Base-by-base conservation (phyloP, 2,888 invertebrate genomes). In the Adelphocoris suturalis region DNA sequence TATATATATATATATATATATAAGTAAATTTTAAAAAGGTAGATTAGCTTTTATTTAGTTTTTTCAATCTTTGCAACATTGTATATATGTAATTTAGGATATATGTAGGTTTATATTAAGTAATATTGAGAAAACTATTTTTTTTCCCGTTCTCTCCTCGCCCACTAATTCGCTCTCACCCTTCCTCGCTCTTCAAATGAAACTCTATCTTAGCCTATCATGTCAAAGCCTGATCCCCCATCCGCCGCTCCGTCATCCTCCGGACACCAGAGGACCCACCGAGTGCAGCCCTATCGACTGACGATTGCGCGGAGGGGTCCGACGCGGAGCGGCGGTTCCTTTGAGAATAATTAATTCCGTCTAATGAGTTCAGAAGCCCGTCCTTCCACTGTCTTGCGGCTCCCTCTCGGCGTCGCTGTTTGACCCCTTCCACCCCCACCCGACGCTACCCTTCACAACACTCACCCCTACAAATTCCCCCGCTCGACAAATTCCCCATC, bases 271-370 rank as follows among this genome's bases (percentile, higher is more conserved):
- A 61, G n/a, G 61, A n/a, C n/a, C 61, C 19, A n/a, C 61, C 61
- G 61, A 61, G 19, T 61, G 61, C 61, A 61, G 61, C 9, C 3
- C 3, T 61, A 14, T 19, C 16, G 19, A 61, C 61, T 19, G 61
- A 61, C 9, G n/a, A 61, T 61, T 61, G 61, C 61, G 16, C 19
- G 9, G 61, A 61, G n/a, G 16, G 61, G 19, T 1, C 3, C 14
- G 61, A 19, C 16, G 14, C 61, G n/a, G 61, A 0, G 14, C 61
- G n/a, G 61, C 61, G 61, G 61, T 61, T 61, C 61, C 61, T 61
- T 61, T 61, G 61, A 61, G 37, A 37, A 37, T 61, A 61, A 61
- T 61, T 61, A 61, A 61, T 61, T 61, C 61, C 61, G 61, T 61
- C 61, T 61, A 61, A 61, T 61, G 61, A n/a, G 61, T n/a, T 61